Evolutionary conservation across 2,797 vertebrate species (phyloP).

Genomic region (Macropus fuliginosus): DNA sequence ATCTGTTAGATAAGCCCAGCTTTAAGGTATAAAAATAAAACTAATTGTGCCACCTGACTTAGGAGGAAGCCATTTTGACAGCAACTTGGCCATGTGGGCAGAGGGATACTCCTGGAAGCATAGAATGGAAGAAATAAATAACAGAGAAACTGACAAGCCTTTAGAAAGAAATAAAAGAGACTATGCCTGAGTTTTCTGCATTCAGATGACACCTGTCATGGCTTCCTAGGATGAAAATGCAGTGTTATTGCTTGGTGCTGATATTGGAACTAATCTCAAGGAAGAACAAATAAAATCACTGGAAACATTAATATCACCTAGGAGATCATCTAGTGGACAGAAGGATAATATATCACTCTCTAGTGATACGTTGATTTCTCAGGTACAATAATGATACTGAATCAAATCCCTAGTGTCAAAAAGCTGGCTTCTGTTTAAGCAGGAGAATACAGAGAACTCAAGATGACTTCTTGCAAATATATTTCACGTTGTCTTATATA

Average conservation of each 20-base stretch:
- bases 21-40: conserved; percentile 53
- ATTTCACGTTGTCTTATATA: neutral
- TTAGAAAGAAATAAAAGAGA: conserved; percentile 15
- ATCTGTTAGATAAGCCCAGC: conserved; percentile 34
- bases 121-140: conserved; percentile 30
- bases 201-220: conserved; percentile 13
- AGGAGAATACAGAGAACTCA: conserved; percentile 35
- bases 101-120: neutral
- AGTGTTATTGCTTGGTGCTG: neutral
- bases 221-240: conserved; percentile 18
- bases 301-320: neutral
- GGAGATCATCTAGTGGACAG: neutral
- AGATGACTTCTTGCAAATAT: neutral
- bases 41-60: conserved; percentile 37
- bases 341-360: neutral
- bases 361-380: neutral
- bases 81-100: conserved; percentile 18
- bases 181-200: conserved; percentile 33
- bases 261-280: neutral
- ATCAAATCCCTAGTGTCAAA: neutral
- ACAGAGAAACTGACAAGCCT: conserved; percentile 42
- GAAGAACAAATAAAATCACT: conserved; percentile 24
- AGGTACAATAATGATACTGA: neutral
- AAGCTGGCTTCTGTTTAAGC: neutral
- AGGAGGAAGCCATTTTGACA: conserved; percentile 6